These are phyloP conservation scores for Chelon auratus DNA, from an alignment of 2,797 vertebrate species.

Conservation along the genomic window DNA sequence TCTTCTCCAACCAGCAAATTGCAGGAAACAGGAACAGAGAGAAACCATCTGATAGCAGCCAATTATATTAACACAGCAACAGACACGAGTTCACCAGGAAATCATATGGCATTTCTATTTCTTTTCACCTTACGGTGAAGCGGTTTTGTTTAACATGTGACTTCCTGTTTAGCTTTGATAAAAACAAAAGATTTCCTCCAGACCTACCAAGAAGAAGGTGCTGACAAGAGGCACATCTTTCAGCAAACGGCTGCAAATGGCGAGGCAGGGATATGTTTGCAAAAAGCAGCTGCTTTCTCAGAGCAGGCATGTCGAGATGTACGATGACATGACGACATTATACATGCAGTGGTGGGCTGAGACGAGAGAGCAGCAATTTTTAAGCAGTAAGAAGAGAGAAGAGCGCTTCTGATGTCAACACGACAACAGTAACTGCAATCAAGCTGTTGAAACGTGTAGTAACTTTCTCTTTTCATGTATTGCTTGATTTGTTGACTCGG, in stretches of 20 bases:
- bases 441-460: neutral
- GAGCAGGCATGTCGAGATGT: too few relatives aligned
- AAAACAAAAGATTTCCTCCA: neutral
- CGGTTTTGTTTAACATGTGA: neutral
- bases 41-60: neutral
- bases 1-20: neutral
- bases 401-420: neutral
- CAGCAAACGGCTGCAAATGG: neutral
- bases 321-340: too few relatives aligned
- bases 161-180: constrained; percentile 14
- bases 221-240: neutral
- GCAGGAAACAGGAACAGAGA: constrained; percentile 5
- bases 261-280: too few relatives aligned
- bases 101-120: neutral
- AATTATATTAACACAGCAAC: too few relatives aligned
- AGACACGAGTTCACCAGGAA: too few relatives aligned
- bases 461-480: too few relatives aligned
- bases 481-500: constrained; percentile 11
- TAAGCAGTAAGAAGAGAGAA: neutral
- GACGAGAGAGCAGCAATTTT: neutral
- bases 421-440: neutral
- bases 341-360: too few relatives aligned
- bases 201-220: neutral
- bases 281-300: too few relatives aligned
- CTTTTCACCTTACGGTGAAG: neutral